Conservation (phyloP, 2,888 invertebrate genomes). For the Trichogramma dendrolimi region DNA sequence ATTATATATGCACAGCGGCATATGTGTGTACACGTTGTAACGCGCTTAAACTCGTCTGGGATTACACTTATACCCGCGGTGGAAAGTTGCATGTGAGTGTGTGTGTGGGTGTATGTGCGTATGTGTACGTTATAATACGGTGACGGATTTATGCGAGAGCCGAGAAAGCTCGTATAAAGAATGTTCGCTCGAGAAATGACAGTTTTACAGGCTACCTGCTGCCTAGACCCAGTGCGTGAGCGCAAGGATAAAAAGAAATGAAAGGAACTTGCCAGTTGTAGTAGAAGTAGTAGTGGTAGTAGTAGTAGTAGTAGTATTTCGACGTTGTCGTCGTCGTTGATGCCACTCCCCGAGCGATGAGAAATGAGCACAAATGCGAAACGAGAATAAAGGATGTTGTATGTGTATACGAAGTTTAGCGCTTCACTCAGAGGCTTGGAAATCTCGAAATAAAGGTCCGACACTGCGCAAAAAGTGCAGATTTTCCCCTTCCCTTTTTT, state of each 20-base stretch:
- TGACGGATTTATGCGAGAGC: constrained; percentile 24
- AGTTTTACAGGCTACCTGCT: constrained; percentile 1
- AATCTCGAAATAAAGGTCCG: too few species aligned
- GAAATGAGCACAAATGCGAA: too few species aligned
- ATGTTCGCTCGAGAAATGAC: constrained; percentile 11
- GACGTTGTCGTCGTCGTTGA: too few species aligned
- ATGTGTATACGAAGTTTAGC: too few species aligned
- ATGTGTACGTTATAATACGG: constrained; percentile 24
- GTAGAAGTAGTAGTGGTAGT: not conserved
- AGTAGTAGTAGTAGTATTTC: too few species aligned
- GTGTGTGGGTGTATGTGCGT: not conserved
- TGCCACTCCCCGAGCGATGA: not conserved
- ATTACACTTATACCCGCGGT: constrained; percentile 12
- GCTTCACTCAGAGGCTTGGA: too few species aligned
- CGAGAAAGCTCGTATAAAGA: constrained; percentile 10
- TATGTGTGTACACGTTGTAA: constrained; percentile 5
- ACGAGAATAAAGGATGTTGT: too few species aligned
- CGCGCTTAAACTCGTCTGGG: constrained; percentile 15
- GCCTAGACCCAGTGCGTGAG: too few species aligned
- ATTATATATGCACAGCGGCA: constrained; percentile 13
- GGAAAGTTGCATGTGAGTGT: not conserved
- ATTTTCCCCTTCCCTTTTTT: too few species aligned
- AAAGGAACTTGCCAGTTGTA: not conserved
- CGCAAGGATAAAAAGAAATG: not conserved
- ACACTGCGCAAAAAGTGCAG: too few species aligned